Base-by-base conservation (phyloP, 2,888 invertebrate species). In the Torymus tubicola region DNA sequence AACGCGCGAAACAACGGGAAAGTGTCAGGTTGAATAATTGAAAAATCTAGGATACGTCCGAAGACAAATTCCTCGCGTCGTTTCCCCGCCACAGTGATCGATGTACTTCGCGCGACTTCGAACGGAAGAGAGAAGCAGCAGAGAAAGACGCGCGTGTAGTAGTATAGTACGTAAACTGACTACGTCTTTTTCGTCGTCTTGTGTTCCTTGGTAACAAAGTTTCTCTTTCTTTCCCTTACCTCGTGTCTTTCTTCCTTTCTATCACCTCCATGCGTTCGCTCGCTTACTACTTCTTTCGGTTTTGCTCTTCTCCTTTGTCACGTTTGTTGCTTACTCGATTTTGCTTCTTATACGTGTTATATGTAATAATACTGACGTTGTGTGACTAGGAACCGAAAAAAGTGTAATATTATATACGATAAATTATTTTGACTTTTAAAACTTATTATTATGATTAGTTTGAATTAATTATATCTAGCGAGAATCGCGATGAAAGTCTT, bases 211-310 rank as follows among this genome's bases (percentile, higher is more conserved):
- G 13, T 18, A 70, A 31, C 21, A 31, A 64, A 31, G 16, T 53
- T 55, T 18, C 63, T 61, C 63, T 18, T 50, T 71, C 31, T 53
- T 52, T 76, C 82, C 80, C 80, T 81, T 75, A 55, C 13, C 63
- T 31, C n/a, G 12, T 18, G 16, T 18, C 61, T 10, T 13, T n/a
- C n/a, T 63, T 12, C 11, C 31, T 12, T n/a, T 18, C 42, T 63
- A 31, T 31, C 4, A 31, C 31, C 4, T 31, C 2, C 2, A 31
- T 31, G 31, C n/a, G n/a, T n/a, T n/a, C 31, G 31, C 31, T 24
- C 42, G 31, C 42, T 42, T 42, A 14, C 42, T 64, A 14, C 14
- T 42, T 64, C n/a, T 64, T 31, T 31, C 0, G 31, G 2, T 64
- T 42, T 64, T n/a, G 31, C n/a, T 42, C n/a, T n/a, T 61, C 12